Percentiles rank a stretch among this genome's conserved stretches.
phyloP scores from a whole-genome alignment of 2,888 invertebrate genomes.

The Phlogophora meticulosa region DNA sequence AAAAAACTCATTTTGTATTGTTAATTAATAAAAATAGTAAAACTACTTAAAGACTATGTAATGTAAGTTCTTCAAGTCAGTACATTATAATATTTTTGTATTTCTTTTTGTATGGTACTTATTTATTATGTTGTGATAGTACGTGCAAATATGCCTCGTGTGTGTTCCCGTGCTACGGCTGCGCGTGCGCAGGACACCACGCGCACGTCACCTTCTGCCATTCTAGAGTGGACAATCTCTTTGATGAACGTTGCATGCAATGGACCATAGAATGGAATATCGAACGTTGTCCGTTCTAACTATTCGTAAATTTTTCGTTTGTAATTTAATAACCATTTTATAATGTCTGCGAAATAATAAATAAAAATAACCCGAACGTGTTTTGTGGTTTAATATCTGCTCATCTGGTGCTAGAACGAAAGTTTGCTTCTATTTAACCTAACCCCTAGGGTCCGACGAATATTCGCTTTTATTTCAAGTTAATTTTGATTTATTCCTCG shows the following conservation, averaged over 20 bases:
- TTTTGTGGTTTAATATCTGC: constrained; percentile 67
- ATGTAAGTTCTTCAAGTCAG: constrained; percentile 83
- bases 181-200: constrained; percentile 31
- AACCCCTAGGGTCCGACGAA: constrained; percentile 51
- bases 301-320: constrained; percentile 64
- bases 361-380: constrained; percentile 62
- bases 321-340: constrained; percentile 61
- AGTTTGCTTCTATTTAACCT: constrained; percentile 58
- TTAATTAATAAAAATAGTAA: constrained; percentile 83
- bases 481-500: constrained; percentile 34
- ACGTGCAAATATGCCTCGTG: constrained; percentile 50
- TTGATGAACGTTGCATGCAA: neutral
- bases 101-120: constrained; percentile 79
- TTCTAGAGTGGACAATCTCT: constrained; percentile 22
- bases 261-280: constrained; percentile 36
- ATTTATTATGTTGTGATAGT: constrained; percentile 83
- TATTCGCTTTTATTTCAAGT: constrained; percentile 53
- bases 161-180: constrained; percentile 65
- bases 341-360: constrained; percentile 63
- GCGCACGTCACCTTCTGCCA: constrained; percentile 18
- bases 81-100: constrained; percentile 74
- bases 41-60: constrained; percentile 83
- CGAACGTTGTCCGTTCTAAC: constrained; percentile 43
- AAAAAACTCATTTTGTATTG: constrained; percentile 74
- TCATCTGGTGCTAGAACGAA: constrained; percentile 70